Evolutionary conservation across 2,113 vertebrate genomes (phyloP).

Genomic region (Protomyctophum bolini): DNA sequence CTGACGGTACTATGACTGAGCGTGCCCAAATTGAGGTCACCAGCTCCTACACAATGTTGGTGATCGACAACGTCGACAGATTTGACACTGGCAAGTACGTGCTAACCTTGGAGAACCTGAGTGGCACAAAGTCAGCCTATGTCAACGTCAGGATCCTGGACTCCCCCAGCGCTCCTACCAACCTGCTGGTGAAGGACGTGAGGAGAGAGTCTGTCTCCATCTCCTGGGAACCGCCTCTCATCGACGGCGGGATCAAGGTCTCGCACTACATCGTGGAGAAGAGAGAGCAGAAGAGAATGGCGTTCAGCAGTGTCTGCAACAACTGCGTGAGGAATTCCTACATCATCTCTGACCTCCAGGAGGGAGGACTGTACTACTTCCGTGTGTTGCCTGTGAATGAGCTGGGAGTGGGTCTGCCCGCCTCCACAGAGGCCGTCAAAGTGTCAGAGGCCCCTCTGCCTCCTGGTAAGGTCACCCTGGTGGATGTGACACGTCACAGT

Average conservation of each 20-base stretch:
- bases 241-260: constrained; percentile 97
- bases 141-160: constrained; percentile 97
- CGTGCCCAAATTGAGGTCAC: constrained; percentile 94
- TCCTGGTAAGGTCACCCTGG: constrained; percentile 88
- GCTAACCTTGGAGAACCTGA: constrained; percentile 92
- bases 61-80: constrained; percentile 96
- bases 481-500: constrained; percentile 91
- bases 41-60: constrained; percentile 94
- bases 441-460: constrained; percentile 91
- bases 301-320: constrained; percentile 90
- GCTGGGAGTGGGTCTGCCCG: constrained; percentile 91
- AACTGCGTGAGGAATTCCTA: constrained; percentile 93
- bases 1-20: constrained; percentile 88
- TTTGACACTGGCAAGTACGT: constrained; percentile 97
- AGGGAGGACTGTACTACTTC: constrained; percentile 93
- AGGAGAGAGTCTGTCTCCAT: constrained; percentile 90
- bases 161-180: constrained; percentile 92
- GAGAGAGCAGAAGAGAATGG: constrained; percentile 94
- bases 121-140: constrained; percentile 94
- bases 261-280: constrained; percentile 97
- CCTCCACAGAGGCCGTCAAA: constrained; percentile 88
- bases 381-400: constrained; percentile 96
- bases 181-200: constrained; percentile 90
- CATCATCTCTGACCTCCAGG: constrained; percentile 89
- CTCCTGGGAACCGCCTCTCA: constrained; percentile 94